Conservation (phyloP, 2,888 invertebrate species). For the Pristionchus japonicus region DNA sequence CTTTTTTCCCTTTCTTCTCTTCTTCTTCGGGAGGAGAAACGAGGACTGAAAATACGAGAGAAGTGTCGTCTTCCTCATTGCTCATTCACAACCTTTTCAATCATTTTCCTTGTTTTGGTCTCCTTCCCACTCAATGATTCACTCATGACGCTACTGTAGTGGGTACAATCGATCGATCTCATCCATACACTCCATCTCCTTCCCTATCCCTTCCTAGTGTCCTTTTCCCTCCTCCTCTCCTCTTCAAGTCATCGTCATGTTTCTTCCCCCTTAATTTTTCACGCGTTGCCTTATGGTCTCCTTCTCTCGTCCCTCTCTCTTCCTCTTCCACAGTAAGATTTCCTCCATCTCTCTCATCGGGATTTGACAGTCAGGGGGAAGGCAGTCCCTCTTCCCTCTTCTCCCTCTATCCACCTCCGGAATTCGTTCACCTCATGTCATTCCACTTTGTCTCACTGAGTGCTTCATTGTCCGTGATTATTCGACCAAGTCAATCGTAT, state of each 20-base stretch:
- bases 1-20: background rate
- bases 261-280: conserved; percentile 31
- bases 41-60: background rate
- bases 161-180: background rate
- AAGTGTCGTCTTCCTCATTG: background rate
- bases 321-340: conserved; percentile 25
- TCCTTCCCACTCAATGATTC: background rate
- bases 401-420: background rate
- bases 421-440: conserved; percentile 19
- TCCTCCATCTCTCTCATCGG: background rate
- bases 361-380: conserved; percentile 8
- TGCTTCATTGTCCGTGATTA: conserved; percentile 38
- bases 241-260: conserved; percentile 20
- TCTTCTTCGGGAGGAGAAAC: background rate
- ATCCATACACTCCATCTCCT: background rate
- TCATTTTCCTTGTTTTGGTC: background rate
- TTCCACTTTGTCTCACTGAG: conserved; percentile 14
- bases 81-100: conserved; percentile 30
- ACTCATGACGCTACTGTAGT: background rate
- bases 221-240: background rate
- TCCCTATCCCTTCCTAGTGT: background rate
- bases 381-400: background rate
- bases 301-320: background rate
- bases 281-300: conserved; percentile 17
- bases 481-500: conserved; percentile 5